Base-by-base conservation (phyloP, 2,888 invertebrate genomes). In the Oxyteleia sp. region DNA sequence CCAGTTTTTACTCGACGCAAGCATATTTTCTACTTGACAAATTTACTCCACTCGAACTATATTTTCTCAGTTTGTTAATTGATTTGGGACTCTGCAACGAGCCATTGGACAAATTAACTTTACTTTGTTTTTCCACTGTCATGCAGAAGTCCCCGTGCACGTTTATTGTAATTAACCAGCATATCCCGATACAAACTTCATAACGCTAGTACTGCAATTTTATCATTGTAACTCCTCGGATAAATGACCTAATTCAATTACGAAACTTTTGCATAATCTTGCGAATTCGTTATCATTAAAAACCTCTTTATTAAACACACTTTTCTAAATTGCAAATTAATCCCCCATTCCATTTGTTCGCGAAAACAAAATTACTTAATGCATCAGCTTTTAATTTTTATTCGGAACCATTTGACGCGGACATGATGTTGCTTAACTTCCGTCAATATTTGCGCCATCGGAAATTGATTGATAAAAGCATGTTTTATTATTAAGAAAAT, bases 221-320 rank as follows among this genome's bases (percentile, higher is more conserved):
- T 72, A 63, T 45, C 47, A 45, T 43, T 10, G 29, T n/a, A 59
- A 29, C 32, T 35, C 11, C 18, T n/a, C 13, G 15, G 16, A 49
- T 15, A 32, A 71, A 71, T n/a, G 57, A 45, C 64, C 55, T 63
- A 63, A 74, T 74, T 74, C 23, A 45, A 64, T 64, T 74, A 64
- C 32, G 0, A 18, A 74, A 74, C 4, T 51, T n/a, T n/a, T n/a
- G n/a, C n/a, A n/a, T n/a, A n/a, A n/a, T n/a, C n/a, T n/a, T n/a
- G n/a, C n/a, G n/a, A n/a, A n/a, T n/a, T n/a, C n/a, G n/a, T n/a
- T n/a, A n/a, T n/a, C n/a, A n/a, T n/a, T n/a, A n/a, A n/a, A n/a
- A n/a, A n/a, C n/a, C n/a, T n/a, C n/a, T n/a, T n/a, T n/a, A n/a
- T n/a, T n/a, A n/a, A n/a, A n/a, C n/a, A n/a, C n/a, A n/a, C n/a